Evolutionary conservation across 2,888 invertebrate species (phyloP).

Genomic region (Catocala fraxini): DNA sequence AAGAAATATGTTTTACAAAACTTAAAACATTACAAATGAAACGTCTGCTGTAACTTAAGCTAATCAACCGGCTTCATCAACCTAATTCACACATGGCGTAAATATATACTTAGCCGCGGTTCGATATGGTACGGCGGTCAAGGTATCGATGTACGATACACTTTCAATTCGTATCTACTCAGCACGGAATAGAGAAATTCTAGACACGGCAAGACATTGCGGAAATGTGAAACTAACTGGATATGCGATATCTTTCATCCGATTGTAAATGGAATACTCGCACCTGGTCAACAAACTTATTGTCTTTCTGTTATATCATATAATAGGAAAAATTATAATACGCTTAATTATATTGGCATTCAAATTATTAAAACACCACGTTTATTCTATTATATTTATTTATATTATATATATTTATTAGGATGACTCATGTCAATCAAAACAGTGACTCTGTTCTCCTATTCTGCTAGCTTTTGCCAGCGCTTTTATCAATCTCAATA

Average conservation of each 20-base stretch:
- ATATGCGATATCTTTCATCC: conserved; percentile 10
- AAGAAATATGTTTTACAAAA: too few species aligned
- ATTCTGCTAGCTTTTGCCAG: too few species aligned
- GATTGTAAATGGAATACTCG: neutral
- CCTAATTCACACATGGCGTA: conserved; percentile 27
- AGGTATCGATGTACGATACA: conserved; percentile 51
- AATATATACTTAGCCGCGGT: conserved; percentile 33
- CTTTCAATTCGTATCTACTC: conserved; percentile 25
- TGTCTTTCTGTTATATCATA: neutral
- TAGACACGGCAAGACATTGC: conserved; percentile 41
- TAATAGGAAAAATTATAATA: too few species aligned
- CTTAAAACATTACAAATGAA: neutral
- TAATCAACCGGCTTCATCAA: conserved; percentile 15
- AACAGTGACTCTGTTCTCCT: too few species aligned
- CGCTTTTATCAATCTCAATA: too few species aligned
- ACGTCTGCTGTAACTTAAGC: neutral
- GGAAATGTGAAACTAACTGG: conserved; percentile 34
- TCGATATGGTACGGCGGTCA: conserved; percentile 54
- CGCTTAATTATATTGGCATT: too few species aligned
- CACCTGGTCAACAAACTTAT: neutral
- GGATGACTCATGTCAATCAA: too few species aligned
- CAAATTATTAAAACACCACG: too few species aligned
- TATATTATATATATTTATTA: too few species aligned
- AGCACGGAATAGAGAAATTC: conserved; percentile 35
- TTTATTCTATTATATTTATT: too few species aligned